Evolutionary conservation across 2,888 invertebrate genomes (phyloP).

Genomic region (Baccha elongata): DNA sequence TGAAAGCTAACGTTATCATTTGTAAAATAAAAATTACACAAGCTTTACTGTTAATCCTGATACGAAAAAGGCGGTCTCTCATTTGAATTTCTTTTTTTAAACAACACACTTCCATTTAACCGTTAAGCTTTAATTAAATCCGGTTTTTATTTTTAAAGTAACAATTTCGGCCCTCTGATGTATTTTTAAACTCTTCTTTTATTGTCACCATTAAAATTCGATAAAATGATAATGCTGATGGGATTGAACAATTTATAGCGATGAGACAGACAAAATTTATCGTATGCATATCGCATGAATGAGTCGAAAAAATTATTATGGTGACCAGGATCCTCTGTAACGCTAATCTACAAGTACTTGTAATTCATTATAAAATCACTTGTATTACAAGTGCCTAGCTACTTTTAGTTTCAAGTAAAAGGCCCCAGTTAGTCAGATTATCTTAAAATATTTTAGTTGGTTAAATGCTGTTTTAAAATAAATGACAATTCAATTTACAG

Average conservation of each 20-base stretch:
- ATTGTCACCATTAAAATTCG: not conserved
- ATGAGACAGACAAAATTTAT: too few species aligned
- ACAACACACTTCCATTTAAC: not conserved
- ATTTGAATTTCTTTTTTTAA: not conserved
- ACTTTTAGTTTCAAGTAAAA: too few species aligned
- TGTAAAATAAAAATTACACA: not conserved
- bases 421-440: too few species aligned
- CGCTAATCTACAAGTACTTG: too few species aligned
- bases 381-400: too few species aligned
- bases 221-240: not conserved
- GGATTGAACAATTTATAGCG: not conserved
- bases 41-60: not conserved
- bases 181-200: not conserved
- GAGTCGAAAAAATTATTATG: too few species aligned
- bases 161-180: not conserved
- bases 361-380: too few species aligned
- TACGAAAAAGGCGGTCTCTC: not conserved
- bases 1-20: conserved; percentile 9
- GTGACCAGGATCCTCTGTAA: too few species aligned
- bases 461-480: too few species aligned
- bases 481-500: too few species aligned
- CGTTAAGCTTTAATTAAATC: not conserved
- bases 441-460: too few species aligned
- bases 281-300: too few species aligned
- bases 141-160: not conserved